These are phyloP conservation scores for Agrilus cyanescens DNA, from an alignment of 2,888 invertebrate genomes.

Conservation along the genomic window DNA sequence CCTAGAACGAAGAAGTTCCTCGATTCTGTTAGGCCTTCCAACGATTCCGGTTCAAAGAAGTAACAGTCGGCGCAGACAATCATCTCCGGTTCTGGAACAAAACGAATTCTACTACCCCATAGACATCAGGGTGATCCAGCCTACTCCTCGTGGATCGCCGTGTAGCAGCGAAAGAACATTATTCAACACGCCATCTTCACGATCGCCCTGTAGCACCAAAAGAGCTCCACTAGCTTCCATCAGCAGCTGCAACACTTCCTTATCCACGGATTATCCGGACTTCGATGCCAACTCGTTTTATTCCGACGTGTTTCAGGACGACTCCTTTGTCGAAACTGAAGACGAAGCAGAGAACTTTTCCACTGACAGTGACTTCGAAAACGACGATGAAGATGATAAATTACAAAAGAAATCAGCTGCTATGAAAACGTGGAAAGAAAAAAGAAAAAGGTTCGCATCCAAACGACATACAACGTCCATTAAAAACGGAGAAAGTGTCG, in stretches of 20 bases:
- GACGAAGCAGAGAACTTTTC: slow-evolving; percentile 77
- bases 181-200: slow-evolving; percentile 29
- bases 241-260: slow-evolving; percentile 63
- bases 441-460: too few species aligned
- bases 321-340: slow-evolving; percentile 59
- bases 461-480: too few species aligned
- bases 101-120: slow-evolving; percentile 34
- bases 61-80: slow-evolving; percentile 32
- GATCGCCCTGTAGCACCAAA: slow-evolving; percentile 29
- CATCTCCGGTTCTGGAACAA: slow-evolving; percentile 30
- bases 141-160: slow-evolving; percentile 75
- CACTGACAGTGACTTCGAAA: slow-evolving; percentile 55
- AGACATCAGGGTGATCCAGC: slow-evolving; percentile 53
- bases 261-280: slow-evolving; percentile 52
- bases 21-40: slow-evolving; percentile 62
- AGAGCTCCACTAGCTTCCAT: slow-evolving; percentile 70
- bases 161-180: slow-evolving; percentile 55
- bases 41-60: slow-evolving; percentile 41
- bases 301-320: slow-evolving; percentile 67
- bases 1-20: slow-evolving; percentile 68
- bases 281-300: slow-evolving; percentile 58
- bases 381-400: too few species aligned
- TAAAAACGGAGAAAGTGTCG: too few species aligned
- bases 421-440: too few species aligned
- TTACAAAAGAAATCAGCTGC: too few species aligned